Conservation (phyloP, 64 coral and sea anemone genomes). For the Acropora tenuis region DNA sequence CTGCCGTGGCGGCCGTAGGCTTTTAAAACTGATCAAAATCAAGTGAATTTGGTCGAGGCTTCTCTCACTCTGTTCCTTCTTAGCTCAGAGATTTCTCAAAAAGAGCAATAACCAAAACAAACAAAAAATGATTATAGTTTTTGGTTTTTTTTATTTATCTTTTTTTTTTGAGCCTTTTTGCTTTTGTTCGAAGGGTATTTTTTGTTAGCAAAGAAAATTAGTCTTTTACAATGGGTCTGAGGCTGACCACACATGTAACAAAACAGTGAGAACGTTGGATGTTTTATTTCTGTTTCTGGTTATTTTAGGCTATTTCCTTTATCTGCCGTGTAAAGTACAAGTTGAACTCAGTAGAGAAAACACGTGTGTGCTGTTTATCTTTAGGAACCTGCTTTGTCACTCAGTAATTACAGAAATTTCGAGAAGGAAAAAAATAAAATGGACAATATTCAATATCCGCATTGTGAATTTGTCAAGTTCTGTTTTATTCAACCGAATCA, state of each 20-base stretch:
- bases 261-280: not conserved
- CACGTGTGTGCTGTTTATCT: no score
- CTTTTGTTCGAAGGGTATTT: not conserved
- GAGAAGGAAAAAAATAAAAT: not conserved
- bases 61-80: no score
- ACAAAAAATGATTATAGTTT: no score
- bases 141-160: not conserved
- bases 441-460: not conserved
- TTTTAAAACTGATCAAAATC: no score
- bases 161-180: not conserved
- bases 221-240: not conserved
- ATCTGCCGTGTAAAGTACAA: no score
- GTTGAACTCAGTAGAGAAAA: no score
- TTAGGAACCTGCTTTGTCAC: no score
- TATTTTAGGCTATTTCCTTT: no score
- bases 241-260: not conserved
- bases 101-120: no score
- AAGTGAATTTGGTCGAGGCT: no score
- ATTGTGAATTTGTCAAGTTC: not conserved
- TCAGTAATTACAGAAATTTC: not conserved
- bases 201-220: not conserved
- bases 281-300: not conserved
- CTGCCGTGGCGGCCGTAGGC: no score
- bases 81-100: no score
- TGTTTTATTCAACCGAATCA: not conserved